These are phyloP conservation scores for Nymphalis c-album DNA, from an alignment of 2,888 invertebrate species.

Conservation along the genomic window DNA sequence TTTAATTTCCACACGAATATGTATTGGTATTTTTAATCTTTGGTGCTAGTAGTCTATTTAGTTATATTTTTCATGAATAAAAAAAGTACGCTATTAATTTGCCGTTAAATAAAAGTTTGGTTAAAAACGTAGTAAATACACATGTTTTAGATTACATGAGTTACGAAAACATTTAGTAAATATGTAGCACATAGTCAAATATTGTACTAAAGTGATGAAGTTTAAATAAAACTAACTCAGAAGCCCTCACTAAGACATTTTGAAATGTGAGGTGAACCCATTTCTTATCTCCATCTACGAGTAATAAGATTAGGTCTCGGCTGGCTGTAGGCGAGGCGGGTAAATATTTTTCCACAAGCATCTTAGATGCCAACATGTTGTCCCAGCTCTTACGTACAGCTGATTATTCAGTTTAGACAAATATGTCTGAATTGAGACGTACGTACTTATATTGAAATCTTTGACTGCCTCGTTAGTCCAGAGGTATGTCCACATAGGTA, in stretches of 20 bases:
- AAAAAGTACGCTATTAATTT: too few relatives aligned
- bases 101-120: too few relatives aligned
- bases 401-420: slow-evolving; percentile 13
- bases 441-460: too few relatives aligned
- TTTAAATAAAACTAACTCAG: slow-evolving; percentile 5
- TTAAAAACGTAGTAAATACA: too few relatives aligned
- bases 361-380: slow-evolving; percentile 14
- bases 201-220: neutral
- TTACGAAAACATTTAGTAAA: neutral
- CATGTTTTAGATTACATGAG: too few relatives aligned
- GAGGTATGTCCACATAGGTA: too few relatives aligned
- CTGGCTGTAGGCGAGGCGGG: slow-evolving; percentile 9
- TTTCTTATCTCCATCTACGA: slow-evolving; percentile 14
- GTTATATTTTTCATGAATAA: too few relatives aligned
- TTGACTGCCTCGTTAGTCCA: too few relatives aligned
- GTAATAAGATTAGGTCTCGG: slow-evolving; percentile 18
- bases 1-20: too few relatives aligned
- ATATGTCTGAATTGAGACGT: neutral
- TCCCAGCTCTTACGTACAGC: slow-evolving; percentile 9
- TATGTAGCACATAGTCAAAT: neutral
- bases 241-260: slow-evolving; percentile 1
- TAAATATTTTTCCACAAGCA: slow-evolving; percentile 23
- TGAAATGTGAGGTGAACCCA: slow-evolving; percentile 1
- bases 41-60: too few relatives aligned
- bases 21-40: too few relatives aligned